Conservation (phyloP, 2,797 vertebrate genomes). For the Cuculus canorus region DNA sequence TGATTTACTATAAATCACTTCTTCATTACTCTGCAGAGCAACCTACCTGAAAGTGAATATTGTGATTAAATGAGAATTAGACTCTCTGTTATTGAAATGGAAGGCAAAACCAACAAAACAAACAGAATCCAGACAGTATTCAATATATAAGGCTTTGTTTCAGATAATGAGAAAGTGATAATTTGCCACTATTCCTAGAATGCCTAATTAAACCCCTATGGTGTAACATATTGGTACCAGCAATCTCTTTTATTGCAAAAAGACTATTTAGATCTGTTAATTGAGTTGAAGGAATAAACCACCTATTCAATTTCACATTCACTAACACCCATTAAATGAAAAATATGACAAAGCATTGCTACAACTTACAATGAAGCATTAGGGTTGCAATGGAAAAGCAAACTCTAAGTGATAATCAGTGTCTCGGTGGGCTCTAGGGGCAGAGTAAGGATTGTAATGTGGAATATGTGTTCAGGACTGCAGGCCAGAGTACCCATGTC, state of each 20-base stretch:
- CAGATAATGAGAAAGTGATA: slow-evolving; percentile 3
- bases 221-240: background rate
- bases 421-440: background rate
- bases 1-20: background rate
- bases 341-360: background rate
- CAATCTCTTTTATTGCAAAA: background rate
- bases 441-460: background rate
- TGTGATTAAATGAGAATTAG: background rate
- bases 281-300: background rate
- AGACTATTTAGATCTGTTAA: background rate
- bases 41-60: background rate
- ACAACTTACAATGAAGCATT: background rate
- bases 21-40: background rate
- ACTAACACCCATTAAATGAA: background rate
- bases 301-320: background rate
- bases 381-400: background rate
- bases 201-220: background rate
- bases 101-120: background rate
- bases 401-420: background rate
- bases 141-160: background rate
- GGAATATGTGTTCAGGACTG: background rate
- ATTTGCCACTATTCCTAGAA: background rate
- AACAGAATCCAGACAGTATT: background rate
- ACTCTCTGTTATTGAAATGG: background rate
- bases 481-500: background rate